Base-by-base conservation (phyloP, 2,888 invertebrate species). In the Eumerus sabulonum region DNA sequence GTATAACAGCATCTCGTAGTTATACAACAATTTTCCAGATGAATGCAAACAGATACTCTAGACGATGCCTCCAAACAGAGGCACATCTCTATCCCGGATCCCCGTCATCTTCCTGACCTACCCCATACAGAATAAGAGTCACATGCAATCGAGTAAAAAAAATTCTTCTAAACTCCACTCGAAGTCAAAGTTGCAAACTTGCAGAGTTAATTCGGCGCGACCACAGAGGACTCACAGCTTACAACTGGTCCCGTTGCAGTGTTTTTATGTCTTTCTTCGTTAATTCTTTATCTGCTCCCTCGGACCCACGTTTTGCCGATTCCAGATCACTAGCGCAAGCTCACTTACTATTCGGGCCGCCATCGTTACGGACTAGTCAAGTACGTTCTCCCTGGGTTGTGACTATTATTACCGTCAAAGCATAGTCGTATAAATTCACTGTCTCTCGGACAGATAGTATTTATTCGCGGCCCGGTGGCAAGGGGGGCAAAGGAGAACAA, bases 371-470 rank as follows among this genome's bases (percentile, higher is more conserved):
- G 27, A 27, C n/a, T n/a, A n/a, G 7, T 27, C 27, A 27, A 27
- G 27, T 27, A 2, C 27, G 27, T 27, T 27, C 44, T 68, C 38
- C 27, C 7, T 38, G 40, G 36, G 51, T 36, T 62, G 47, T 62
- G 76, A 77, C 67, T 77, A 72, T 51, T 63, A 72, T 67, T 72
- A 42, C 72, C 67, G 27, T 27, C 27, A 27, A 27, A 7, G 38
- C 77, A 68, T 72, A 68, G 45, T 42, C 62, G 67, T 51, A 62
- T 57, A 59, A 72, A 67, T 57, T 72, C 51, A 77, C 66, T 66
- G 38, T 77, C 57, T 72, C 53, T 27, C 47, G 67, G 77, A 77
- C 77, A 77, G 72, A n/a, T n/a, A n/a, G 77, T 77, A 77, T 66
- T 67, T 72, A 62, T 14, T 48, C 54, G n/a, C 48, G 59, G 54